Conservation (phyloP, 2,888 invertebrate species). For the Agrenia bidenticulata region DNA sequence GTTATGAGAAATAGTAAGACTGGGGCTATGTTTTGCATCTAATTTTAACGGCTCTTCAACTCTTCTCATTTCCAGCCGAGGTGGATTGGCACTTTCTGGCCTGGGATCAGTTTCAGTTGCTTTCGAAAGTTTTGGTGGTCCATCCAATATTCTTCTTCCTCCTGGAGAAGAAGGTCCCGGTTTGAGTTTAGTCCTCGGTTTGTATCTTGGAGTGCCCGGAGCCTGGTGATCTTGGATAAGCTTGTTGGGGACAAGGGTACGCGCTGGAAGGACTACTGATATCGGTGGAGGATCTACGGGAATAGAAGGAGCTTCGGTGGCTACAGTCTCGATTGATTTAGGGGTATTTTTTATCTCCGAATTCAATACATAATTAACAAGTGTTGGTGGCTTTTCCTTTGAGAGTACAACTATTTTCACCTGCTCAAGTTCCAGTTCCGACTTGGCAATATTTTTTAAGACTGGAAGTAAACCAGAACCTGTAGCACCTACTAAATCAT, state of each 20-base stretch:
- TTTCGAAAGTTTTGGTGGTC: slow-evolving; percentile 31
- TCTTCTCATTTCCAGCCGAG: slow-evolving; percentile 11
- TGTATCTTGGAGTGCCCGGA: neutral
- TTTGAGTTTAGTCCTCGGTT: neutral
- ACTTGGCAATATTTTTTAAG: too few relatives aligned
- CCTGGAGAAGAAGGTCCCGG: neutral
- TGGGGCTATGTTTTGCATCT: neutral
- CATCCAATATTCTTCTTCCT: neutral
- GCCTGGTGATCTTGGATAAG: slow-evolving; percentile 14
- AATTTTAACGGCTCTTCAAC: neutral
- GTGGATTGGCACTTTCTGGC: slow-evolving; percentile 16
- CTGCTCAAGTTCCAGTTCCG: too few relatives aligned
- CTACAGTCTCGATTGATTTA: too few relatives aligned
- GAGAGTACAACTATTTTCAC: too few relatives aligned
- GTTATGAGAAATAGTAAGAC: neutral
- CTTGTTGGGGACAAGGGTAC: slow-evolving; percentile 6
- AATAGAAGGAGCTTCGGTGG: too few relatives aligned
- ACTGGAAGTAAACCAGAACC: too few relatives aligned
- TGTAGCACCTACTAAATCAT: too few relatives aligned
- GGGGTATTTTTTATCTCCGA: too few relatives aligned
- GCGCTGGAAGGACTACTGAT: slow-evolving; percentile 31
- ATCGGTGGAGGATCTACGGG: slow-evolving; percentile 27
- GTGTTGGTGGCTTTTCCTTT: too few relatives aligned
- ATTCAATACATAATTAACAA: too few relatives aligned
- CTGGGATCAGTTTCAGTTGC: slow-evolving; percentile 22